Conservation (phyloP, 1,140 invertebrate genomes). For the Heliothis subflexa region DNA sequence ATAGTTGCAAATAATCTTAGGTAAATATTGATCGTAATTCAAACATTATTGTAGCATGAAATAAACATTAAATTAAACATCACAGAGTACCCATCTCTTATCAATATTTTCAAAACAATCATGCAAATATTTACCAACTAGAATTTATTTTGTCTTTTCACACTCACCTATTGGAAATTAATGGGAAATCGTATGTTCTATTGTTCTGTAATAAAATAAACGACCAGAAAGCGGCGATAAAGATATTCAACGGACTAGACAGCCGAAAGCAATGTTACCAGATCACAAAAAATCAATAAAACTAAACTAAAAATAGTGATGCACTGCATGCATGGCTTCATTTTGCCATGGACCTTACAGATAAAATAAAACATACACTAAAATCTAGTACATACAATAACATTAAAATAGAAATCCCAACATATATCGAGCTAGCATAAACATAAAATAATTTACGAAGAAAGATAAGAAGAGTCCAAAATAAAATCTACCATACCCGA, state of each 20-base stretch:
- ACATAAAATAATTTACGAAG: no score
- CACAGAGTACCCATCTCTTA: neutral
- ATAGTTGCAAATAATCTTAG: neutral
- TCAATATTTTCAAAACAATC: no score
- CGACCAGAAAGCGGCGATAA: constrained; percentile 22
- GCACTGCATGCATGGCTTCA: neutral
- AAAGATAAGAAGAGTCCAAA: no score
- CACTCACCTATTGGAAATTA: constrained; percentile 29
- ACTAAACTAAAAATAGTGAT: neutral
- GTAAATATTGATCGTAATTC: neutral
- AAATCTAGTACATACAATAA: no score
- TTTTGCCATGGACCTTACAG: no score
- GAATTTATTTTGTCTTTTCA: neutral
- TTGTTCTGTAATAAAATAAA: constrained; percentile 10
- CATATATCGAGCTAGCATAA: no score
- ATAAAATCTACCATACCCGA: no score
- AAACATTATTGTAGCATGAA: neutral
- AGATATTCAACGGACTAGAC: constrained; percentile 36
- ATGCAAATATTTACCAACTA: no score
- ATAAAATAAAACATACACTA: no score
- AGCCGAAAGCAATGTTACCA: constrained; percentile 17
- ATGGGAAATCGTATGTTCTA: neutral
- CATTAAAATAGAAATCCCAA: no score
- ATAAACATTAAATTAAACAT: neutral
- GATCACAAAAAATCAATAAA: constrained; percentile 8